Base-by-base conservation (phyloP, 2,888 invertebrate species). In the Epirrhoe tristata region DNA sequence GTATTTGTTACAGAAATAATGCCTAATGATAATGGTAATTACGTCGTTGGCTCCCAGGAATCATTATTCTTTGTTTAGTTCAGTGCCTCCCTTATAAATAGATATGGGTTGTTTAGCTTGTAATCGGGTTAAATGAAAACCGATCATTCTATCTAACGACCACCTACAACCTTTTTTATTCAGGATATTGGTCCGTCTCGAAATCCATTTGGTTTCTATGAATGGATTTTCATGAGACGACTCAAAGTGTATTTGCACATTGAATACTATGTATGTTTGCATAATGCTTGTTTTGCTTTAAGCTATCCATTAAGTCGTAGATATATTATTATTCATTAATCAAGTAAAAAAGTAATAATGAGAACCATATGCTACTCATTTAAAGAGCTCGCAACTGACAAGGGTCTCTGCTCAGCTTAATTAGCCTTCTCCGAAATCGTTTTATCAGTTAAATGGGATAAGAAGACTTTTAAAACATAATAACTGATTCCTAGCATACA, bases 381-480 rank as follows among this genome's bases (percentile, higher is more conserved):
- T 80, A 76, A 78, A 82, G 80, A 80, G 81, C 81, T 78, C 73
- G 74, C 67, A 76, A 78, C 77, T 77, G 80, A 82, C 78, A 81
- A 81, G 80, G 81, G 77, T 77, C 78, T 81, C 76, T 75, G 77
- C 77, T 81, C 75, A 75, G 76, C 77, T 81, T 84, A 83, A 84
- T 86, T 85, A 85, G 82, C 80, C 80, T 78, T 24, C 77, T 81
- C 75, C 83, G 81, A 84, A 85, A 84, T 81, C 75, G 77, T 76
- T 81, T 81, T 77, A 74, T 75, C 69, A 67, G 73, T 7, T 52
- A 52, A 59, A 12, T 54, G 39, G 8, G 48, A 36, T 24, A 24
- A 24, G 24, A 46, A 43, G 55, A 56, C 51, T 58, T 72, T 56
- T 69, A 72, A 69, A 54, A 55, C 53, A 60, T 57, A 53, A 63